These are phyloP conservation scores for Macropus fuliginosus DNA, from an alignment of 2,797 vertebrate genomes.

Conservation along the genomic window DNA sequence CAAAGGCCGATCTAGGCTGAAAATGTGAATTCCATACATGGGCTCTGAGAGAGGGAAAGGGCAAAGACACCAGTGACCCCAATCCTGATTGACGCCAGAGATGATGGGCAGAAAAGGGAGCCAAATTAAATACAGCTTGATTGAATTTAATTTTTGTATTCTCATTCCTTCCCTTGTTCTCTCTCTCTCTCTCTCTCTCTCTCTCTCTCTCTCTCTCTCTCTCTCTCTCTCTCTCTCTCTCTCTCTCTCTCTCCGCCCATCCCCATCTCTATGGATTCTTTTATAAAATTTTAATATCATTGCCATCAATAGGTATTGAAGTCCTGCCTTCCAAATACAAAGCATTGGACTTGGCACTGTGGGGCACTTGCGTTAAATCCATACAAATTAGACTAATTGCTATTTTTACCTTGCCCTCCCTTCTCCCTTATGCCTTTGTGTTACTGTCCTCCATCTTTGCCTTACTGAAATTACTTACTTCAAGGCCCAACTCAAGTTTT, in stretches of 20 bases:
- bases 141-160: neutral
- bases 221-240: neutral
- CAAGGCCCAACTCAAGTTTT: neutral
- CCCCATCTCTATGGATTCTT: neutral
- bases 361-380: neutral
- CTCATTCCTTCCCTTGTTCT: neutral
- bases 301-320: neutral
- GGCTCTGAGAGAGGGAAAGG: neutral
- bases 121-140: neutral
- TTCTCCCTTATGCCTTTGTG: neutral
- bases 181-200: neutral
- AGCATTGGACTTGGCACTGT: neutral
- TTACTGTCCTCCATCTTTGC: neutral
- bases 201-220: no score
- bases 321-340: neutral
- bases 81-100: neutral
- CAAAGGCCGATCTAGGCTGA: neutral
- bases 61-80: neutral
- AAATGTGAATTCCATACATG: neutral
- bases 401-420: neutral
- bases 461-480: neutral
- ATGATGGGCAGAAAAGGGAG: neutral
- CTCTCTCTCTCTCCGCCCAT: no score
- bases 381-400: neutral
- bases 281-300: neutral